A percentile compares a stretch with the other conserved stretches of the same genome.
phyloP scores from a whole-genome alignment of 2,797 vertebrate species.

The Anguilla pacifica region DNA sequence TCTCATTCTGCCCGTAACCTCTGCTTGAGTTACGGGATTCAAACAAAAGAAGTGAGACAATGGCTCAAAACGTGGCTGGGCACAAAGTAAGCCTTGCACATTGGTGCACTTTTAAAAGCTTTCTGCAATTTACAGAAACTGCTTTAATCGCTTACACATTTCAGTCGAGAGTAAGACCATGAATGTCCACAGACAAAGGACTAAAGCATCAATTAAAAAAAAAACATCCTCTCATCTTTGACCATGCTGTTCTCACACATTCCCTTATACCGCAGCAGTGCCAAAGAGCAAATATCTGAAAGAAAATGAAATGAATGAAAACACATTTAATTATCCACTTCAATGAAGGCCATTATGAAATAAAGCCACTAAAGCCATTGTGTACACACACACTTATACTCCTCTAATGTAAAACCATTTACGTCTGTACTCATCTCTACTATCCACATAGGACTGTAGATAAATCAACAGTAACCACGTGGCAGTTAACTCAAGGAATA shows the following conservation, averaged over 20 bases:
- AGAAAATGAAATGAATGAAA: not conserved
- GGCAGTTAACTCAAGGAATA: not conserved
- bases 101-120: not conserved
- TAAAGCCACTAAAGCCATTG: too few relatives aligned
- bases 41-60: slow-evolving; percentile 8
- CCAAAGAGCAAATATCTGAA: not conserved
- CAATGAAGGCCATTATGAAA: not conserved
- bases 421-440: not conserved
- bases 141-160: not conserved
- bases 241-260: not conserved
- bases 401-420: too few relatives aligned
- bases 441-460: not conserved
- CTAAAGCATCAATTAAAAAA: not conserved
- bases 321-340: not conserved
- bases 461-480: not conserved
- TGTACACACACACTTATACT: too few relatives aligned
- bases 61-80: not conserved
- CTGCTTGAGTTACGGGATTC: not conserved
- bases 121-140: slow-evolving; percentile 1
- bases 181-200: not conserved
- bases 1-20: not conserved
- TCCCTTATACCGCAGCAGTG: too few relatives aligned
- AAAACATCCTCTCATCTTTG: not conserved
- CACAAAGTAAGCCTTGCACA: not conserved
- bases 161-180: not conserved